These are phyloP conservation scores for Oasisia sp. DNA, from an alignment of 2,888 invertebrate genomes.

Conservation along the genomic window DNA sequence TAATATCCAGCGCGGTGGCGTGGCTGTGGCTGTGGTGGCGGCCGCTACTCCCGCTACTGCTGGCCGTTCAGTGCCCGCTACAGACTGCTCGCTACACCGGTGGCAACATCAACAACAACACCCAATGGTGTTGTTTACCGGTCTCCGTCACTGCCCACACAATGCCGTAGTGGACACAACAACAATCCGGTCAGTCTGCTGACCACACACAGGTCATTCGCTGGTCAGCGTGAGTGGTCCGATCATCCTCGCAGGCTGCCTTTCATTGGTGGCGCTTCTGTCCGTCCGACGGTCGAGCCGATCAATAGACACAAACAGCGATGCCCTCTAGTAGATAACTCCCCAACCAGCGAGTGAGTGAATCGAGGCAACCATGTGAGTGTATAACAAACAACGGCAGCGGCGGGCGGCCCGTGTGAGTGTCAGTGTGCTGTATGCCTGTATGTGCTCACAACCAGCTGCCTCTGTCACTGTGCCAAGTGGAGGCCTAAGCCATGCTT, in stretches of 20 bases:
- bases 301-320: constrained; percentile 9
- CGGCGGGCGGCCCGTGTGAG: neutral
- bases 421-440: neutral
- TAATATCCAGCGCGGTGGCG: neutral
- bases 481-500: neutral
- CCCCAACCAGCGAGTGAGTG: neutral
- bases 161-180: neutral
- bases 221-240: neutral
- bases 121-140: neutral
- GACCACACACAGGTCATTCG: neutral
- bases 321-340: constrained; percentile 13
- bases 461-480: neutral
- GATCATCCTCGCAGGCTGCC: neutral
- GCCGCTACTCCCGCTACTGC: neutral
- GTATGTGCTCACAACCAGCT: neutral
- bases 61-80: neutral
- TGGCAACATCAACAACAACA: neutral
- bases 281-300: neutral
- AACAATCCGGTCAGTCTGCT: neutral
- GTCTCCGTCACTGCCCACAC: neutral
- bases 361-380: neutral
- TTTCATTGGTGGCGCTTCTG: neutral
- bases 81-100: neutral
- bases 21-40: too few species aligned
- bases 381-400: neutral